Conservation (phyloP, 2,113 vertebrate genomes). For the Columba janthina region DNA sequence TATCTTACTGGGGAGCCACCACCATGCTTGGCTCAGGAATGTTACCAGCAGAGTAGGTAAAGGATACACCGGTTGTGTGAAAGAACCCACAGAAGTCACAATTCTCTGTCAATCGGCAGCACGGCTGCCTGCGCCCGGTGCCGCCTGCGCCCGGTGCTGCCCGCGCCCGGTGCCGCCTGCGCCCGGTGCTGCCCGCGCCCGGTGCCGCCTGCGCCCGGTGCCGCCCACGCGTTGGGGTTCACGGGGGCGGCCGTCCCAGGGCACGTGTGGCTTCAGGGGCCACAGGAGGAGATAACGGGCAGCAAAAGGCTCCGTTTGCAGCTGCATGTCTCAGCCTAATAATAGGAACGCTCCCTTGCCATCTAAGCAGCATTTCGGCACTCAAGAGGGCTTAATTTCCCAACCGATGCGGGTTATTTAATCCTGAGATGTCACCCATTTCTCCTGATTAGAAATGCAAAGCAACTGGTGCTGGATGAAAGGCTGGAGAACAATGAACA, state of each 20-base stretch:
- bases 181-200: not conserved
- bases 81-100: not conserved
- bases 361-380: not conserved
- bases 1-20: not conserved
- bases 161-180: no score
- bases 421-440: not conserved
- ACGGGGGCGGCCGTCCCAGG: not conserved
- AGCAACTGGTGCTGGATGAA: not conserved
- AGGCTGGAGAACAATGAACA: not conserved
- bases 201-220: no score
- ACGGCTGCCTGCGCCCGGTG: not conserved
- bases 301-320: not conserved
- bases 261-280: fast-evolving
- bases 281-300: fast-evolving
- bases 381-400: not conserved
- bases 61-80: not conserved
- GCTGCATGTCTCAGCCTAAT: not conserved
- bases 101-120: not conserved
- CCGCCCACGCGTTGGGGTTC: no score
- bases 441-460: not conserved
- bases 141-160: no score
- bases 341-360: not conserved
- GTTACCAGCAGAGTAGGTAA: not conserved
- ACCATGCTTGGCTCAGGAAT: not conserved
- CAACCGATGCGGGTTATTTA: not conserved